phyloP scores from a whole-genome alignment of 2,888 invertebrate genomes.

The Acleris holmiana region DNA sequence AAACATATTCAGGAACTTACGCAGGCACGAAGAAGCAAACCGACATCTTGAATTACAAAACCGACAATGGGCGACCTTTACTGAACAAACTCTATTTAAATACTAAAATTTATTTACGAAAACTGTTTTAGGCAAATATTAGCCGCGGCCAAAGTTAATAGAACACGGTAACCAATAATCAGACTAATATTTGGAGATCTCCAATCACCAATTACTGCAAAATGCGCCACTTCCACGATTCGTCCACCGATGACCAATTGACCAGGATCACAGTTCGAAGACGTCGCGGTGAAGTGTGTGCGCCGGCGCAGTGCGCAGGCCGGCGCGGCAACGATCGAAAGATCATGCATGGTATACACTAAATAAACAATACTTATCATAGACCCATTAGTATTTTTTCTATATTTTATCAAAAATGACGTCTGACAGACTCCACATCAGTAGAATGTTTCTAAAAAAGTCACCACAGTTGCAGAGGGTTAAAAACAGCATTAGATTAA shows the following conservation, averaged over 20 bases:
- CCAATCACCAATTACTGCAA: constrained; percentile 84
- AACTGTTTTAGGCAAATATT: constrained; percentile 59
- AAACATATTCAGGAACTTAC: constrained; percentile 81
- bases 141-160: constrained; percentile 73
- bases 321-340: no score
- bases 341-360: no score
- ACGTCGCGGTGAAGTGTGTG: no score
- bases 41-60: constrained; percentile 83
- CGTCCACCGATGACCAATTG: constrained; percentile 84
- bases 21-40: constrained; percentile 88
- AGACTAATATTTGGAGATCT: constrained; percentile 80
- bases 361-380: no score
- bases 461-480: no score
- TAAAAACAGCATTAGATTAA: no score
- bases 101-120: constrained; percentile 51
- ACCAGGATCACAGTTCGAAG: no score
- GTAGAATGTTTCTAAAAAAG: no score
- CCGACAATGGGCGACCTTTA: constrained; percentile 54
- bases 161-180: constrained; percentile 82
- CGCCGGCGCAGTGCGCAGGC: no score
- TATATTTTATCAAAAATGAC: no score
- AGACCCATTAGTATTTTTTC: no score
- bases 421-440: no score
- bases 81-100: constrained; percentile 44
- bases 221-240: constrained; percentile 83